phyloP scores from a whole-genome alignment of 2,797 vertebrate genomes.

The Acestrorhynchus altus region DNA sequence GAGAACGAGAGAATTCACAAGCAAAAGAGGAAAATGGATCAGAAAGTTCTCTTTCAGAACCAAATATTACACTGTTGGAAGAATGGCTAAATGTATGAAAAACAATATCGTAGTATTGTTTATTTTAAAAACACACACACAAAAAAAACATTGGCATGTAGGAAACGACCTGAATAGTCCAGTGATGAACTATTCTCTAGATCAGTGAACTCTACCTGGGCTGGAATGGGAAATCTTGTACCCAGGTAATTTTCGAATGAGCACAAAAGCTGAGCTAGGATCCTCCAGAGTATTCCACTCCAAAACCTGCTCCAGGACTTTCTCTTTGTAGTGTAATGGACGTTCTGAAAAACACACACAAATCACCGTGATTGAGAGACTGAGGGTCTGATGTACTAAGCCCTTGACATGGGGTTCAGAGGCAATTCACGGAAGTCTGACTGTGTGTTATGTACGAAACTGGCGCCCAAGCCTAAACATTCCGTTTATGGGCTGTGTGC shows the following conservation, averaged over 20 bases:
- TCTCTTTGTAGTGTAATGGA: slow-evolving; percentile 91
- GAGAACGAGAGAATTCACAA: slow-evolving; percentile 34
- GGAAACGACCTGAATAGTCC: not conserved
- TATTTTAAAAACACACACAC: too few relatives aligned
- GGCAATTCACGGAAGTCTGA: not conserved
- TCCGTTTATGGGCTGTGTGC: not conserved
- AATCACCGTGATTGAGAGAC: not conserved
- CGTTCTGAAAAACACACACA: slow-evolving; percentile 80
- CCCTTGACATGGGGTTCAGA: not conserved
- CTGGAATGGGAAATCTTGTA: slow-evolving; percentile 51
- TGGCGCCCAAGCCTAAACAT: not conserved
- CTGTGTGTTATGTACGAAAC: not conserved
- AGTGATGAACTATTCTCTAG: too few relatives aligned
- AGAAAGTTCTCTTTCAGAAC: slow-evolving; percentile 13
- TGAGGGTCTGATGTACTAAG: not conserved
- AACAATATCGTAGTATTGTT: too few relatives aligned
- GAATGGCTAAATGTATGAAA: not conserved
- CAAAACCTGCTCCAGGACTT: slow-evolving; percentile 91
- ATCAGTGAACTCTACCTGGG: slow-evolving; percentile 64
- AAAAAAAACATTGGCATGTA: not conserved
- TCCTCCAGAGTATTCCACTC: slow-evolving; percentile 89
- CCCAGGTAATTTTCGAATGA: slow-evolving; percentile 87
- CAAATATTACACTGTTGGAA: slow-evolving; percentile 5
- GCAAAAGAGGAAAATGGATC: slow-evolving; percentile 32
- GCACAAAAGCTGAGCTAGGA: slow-evolving; percentile 88